Evolutionary conservation across 2,888 invertebrate species (phyloP).

Genomic region (Agrilus biguttatus): DNA sequence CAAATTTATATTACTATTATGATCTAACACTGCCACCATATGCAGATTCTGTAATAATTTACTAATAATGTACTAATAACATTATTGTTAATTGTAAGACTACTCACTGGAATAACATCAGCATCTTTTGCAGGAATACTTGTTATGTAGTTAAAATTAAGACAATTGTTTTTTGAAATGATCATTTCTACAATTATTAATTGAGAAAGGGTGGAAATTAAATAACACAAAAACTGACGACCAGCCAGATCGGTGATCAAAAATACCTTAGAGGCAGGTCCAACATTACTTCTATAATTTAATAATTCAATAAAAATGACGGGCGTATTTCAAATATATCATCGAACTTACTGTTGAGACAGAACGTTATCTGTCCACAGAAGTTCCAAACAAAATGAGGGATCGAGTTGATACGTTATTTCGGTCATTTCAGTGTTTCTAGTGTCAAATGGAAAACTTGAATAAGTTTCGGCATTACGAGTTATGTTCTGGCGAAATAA

Average conservation of each 20-base stretch:
- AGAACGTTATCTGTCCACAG: slow-evolving; percentile 69
- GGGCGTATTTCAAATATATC: neutral
- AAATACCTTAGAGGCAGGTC: slow-evolving; percentile 62
- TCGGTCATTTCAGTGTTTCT: slow-evolving; percentile 21
- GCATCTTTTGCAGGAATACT: slow-evolving; percentile 75
- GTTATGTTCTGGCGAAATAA: slow-evolving; percentile 19
- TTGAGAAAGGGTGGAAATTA: slow-evolving; percentile 47
- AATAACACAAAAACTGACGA: slow-evolving; percentile 70
- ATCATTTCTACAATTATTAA: slow-evolving; percentile 55
- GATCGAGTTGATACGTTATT: slow-evolving; percentile 35
- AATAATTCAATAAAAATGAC: neutral
- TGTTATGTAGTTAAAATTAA: slow-evolving; percentile 61
- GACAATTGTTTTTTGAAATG: slow-evolving; percentile 47
- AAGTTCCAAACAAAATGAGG: slow-evolving; percentile 78
- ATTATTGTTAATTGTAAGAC: neutral
- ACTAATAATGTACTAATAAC: neutral
- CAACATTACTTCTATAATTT: slow-evolving; percentile 29
- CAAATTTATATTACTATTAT: slow-evolving; percentile 59
- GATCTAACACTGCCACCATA: slow-evolving; percentile 74
- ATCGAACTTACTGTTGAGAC: slow-evolving; percentile 4
- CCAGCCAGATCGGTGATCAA: slow-evolving; percentile 75
- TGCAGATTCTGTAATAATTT: slow-evolving; percentile 42
- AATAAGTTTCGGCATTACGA: slow-evolving; percentile 12
- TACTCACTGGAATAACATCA: slow-evolving; percentile 52
- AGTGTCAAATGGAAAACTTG: slow-evolving; percentile 25